Evolutionary conservation across 1,140 invertebrate species (phyloP).

Genomic region (Aphelenchoides besseyi): DNA sequence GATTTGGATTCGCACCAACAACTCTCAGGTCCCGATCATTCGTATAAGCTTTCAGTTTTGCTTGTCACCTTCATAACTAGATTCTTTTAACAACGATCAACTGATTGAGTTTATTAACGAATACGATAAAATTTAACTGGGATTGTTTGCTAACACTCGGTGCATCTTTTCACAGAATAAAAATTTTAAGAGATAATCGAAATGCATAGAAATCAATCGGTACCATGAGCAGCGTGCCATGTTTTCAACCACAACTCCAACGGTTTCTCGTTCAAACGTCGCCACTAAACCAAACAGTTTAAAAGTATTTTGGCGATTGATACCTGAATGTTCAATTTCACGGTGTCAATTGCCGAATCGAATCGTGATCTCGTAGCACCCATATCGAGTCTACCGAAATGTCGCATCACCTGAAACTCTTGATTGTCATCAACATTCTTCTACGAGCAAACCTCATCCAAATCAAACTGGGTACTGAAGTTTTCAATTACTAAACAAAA

Average conservation of each 20-base stretch:
- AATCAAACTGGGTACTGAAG: conserved; percentile 41
- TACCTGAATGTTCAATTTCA: conserved; percentile 48
- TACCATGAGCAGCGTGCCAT: conserved; percentile 25
- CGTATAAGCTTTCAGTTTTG: too few species aligned
- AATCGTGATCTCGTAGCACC: conserved; percentile 31
- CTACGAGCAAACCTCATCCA: conserved; percentile 36
- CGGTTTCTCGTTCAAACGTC: conserved; percentile 42
- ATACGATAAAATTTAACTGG: too few species aligned
- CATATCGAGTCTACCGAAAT: conserved; percentile 29
- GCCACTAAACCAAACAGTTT: conserved; percentile 24
- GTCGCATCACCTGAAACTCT: conserved; percentile 7
- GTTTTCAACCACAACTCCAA: conserved; percentile 36
- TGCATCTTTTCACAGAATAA: too few species aligned
- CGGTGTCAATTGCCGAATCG: conserved; percentile 42
- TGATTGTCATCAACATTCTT: conserved; percentile 24
- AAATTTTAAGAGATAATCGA: too few species aligned
- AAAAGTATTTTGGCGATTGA: neutral
- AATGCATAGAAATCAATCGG: too few species aligned
- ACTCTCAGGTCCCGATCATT: too few species aligned
- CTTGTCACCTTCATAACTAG: too few species aligned
- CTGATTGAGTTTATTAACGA: too few species aligned
- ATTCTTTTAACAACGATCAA: too few species aligned
- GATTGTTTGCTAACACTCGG: too few species aligned
- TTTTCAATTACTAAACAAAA: conserved; percentile 34
- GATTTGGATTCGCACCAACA: too few species aligned